phyloP scores from a whole-genome alignment of 2,797 vertebrate genomes.

The Euthynnus affinis region DNA sequence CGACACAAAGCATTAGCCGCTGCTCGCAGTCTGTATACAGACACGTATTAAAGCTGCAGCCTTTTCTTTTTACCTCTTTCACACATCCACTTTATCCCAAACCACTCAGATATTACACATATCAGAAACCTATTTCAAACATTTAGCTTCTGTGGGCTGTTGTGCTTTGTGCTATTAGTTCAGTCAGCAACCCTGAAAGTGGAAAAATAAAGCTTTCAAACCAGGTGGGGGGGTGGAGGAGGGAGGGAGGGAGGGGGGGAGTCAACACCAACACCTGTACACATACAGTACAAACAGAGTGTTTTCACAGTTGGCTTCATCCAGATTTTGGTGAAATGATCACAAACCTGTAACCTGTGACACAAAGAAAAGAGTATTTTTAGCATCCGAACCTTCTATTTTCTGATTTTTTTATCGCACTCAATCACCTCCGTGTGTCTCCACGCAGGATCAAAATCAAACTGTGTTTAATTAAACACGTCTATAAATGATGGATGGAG shows the following conservation, averaged over 20 bases:
- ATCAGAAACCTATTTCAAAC: slow-evolving; percentile 58
- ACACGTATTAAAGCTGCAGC: slow-evolving; percentile 46
- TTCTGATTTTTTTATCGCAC: too few species aligned
- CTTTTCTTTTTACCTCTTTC: slow-evolving; percentile 51
- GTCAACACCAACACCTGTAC: slow-evolving; percentile 22
- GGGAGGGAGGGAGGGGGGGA: too few species aligned
- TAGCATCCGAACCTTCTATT: neutral
- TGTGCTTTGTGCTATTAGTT: slow-evolving; percentile 47
- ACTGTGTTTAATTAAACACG: neutral
- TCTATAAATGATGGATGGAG: neutral
- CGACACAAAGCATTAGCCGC: slow-evolving; percentile 49
- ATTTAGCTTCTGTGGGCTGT: slow-evolving; percentile 37
- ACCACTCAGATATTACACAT: slow-evolving; percentile 53
- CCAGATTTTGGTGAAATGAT: neutral
- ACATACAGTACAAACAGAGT: neutral
- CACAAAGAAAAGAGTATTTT: neutral
- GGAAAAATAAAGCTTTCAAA: slow-evolving; percentile 51
- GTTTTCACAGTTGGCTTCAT: neutral
- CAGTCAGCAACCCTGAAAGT: slow-evolving; percentile 23
- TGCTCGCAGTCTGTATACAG: slow-evolving; percentile 21
- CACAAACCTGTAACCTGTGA: neutral
- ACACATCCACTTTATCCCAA: slow-evolving; percentile 58
- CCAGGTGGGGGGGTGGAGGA: too few species aligned
- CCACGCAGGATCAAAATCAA: slow-evolving; percentile 7
- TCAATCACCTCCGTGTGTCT: too few species aligned